A percentile compares a stretch with the other conserved stretches of the same genome.
phyloP scores from a whole-genome alignment of 2,113 vertebrate genomes.

The Chloebia gouldiae region DNA sequence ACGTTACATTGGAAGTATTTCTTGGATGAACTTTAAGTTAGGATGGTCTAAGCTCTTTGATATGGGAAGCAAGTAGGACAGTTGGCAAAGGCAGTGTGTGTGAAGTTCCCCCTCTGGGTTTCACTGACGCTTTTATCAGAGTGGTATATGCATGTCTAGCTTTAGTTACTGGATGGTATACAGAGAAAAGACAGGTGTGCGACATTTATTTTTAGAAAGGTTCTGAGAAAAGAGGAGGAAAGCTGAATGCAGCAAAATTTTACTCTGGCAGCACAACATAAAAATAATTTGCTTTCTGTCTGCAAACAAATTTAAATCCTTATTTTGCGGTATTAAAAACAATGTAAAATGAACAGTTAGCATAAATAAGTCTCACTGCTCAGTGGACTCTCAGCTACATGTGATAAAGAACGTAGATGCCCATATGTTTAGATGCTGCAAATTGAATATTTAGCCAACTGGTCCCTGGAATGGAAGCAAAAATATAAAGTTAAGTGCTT shows the following conservation, averaged over 20 bases:
- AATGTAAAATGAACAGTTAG: slow-evolving; percentile 59
- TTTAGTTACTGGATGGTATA: background rate
- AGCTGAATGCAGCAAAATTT: slow-evolving; percentile 30
- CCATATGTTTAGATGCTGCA: slow-evolving; percentile 52
- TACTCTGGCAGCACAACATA: slow-evolving; percentile 32
- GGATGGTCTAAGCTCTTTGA: background rate
- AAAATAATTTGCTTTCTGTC: slow-evolving; percentile 59
- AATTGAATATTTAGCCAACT: slow-evolving; percentile 50
- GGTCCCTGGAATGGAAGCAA: slow-evolving; percentile 36
- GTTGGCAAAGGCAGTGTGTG: background rate
- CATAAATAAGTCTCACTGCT: slow-evolving; percentile 35
- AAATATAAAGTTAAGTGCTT: background rate
- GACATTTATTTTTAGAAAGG: slow-evolving; percentile 44
- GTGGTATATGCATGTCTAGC: background rate
- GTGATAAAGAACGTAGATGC: slow-evolving; percentile 34
- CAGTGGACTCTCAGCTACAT: slow-evolving; percentile 33
- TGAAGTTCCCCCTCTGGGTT: background rate
- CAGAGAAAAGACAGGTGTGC: slow-evolving; percentile 37
- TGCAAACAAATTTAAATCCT: slow-evolving; percentile 56
- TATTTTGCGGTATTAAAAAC: slow-evolving; percentile 45
- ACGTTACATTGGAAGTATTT: background rate
- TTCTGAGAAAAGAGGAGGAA: slow-evolving; percentile 40
- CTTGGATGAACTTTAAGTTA: background rate
- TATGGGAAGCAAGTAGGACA: background rate
- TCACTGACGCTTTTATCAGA: background rate